These are phyloP conservation scores for Myotis myotis DNA, from an alignment of 2,797 vertebrate species.

Conservation along the genomic window DNA sequence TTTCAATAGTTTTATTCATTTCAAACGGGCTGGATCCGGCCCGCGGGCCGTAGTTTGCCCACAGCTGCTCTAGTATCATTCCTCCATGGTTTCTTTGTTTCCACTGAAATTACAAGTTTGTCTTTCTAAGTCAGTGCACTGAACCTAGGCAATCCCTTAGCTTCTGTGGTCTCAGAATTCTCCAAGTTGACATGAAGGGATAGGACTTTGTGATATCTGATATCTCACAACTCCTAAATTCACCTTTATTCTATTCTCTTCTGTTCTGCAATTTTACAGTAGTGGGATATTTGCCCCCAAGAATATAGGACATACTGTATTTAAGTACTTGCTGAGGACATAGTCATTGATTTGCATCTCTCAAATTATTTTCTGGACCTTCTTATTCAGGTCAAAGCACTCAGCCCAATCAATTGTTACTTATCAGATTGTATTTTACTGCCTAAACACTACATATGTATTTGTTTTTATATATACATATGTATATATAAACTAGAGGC, in stretches of 20 bases:
- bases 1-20: too few species aligned
- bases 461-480: neutral
- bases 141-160: neutral
- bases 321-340: neutral
- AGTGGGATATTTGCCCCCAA: neutral
- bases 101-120: neutral
- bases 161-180: neutral
- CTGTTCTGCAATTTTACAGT: neutral
- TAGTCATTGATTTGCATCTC: neutral
- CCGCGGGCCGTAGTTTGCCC: too few species aligned
- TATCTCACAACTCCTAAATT: neutral
- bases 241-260: neutral
- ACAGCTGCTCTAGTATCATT: neutral
- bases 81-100: neutral
- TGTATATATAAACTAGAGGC: too few species aligned
- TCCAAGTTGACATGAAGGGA: neutral
- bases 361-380: neutral
- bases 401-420: neutral
- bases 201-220: neutral
- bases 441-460: neutral
- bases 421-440: slow-evolving; percentile 16
- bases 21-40: too few species aligned
- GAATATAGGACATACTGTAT: neutral
- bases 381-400: neutral
- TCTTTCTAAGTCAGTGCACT: neutral